phyloP scores from a whole-genome alignment of 2,113 vertebrate genomes.

The Oryzias celebensis region DNA sequence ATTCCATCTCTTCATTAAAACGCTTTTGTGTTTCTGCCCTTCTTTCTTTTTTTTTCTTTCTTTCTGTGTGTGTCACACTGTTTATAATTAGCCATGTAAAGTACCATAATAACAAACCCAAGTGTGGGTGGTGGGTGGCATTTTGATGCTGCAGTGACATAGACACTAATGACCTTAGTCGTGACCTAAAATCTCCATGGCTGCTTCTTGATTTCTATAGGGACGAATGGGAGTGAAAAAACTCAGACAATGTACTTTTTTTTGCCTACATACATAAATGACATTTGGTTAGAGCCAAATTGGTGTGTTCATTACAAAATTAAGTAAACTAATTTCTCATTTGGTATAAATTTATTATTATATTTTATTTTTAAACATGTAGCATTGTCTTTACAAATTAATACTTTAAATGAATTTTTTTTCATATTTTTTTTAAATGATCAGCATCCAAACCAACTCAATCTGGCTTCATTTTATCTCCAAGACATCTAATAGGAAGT shows the following conservation, averaged over 20 bases:
- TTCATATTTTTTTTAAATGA: too few species aligned
- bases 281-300: background rate
- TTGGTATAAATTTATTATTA: too few species aligned
- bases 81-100: constrained; percentile 60
- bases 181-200: constrained; percentile 60
- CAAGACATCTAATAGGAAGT: too few species aligned
- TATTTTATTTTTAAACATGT: too few species aligned
- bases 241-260: constrained; percentile 19
- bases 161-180: constrained; percentile 60
- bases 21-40: background rate
- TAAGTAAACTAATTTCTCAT: too few species aligned
- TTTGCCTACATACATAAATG: constrained; percentile 10
- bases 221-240: constrained; percentile 13
- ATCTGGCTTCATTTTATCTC: too few species aligned
- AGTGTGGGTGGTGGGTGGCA: constrained; percentile 53
- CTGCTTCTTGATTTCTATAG: constrained; percentile 34
- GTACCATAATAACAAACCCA: constrained; percentile 43
- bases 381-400: too few species aligned
- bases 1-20: background rate
- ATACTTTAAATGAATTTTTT: too few species aligned
- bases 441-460: too few species aligned
- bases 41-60: constrained; percentile 11
- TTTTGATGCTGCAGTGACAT: constrained; percentile 38
- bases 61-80: constrained; percentile 17
- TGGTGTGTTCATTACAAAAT: too few species aligned